Conservation (phyloP, 92 coral and sea anemone species). For the Parazoanthus atlanticus region DNA sequence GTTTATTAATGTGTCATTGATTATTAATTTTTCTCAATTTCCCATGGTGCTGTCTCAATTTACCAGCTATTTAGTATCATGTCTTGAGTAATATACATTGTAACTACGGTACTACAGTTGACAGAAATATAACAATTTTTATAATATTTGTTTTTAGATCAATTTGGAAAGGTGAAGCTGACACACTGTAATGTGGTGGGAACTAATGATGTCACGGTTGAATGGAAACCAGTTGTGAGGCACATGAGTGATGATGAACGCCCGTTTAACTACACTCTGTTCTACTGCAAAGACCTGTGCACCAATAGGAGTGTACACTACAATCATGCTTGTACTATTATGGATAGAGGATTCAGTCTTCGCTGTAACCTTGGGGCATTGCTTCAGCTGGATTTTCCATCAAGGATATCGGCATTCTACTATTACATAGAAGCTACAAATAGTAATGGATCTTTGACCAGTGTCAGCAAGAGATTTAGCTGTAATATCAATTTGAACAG, state of each 20-base stretch:
- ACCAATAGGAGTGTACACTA: background rate
- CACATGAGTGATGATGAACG: background rate
- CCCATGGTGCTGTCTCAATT: too few species aligned
- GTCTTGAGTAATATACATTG: too few species aligned
- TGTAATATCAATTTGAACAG: constrained; percentile 6
- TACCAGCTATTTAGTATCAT: background rate
- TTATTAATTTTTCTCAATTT: too few species aligned
- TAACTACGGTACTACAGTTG: background rate
- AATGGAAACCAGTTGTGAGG: constrained; percentile 28
- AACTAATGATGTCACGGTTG: constrained; percentile 28
- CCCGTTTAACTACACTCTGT: constrained; percentile 26
- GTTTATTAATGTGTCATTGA: too few species aligned
- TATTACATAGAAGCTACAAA: constrained; percentile 24
- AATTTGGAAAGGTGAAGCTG: constrained; percentile 1
- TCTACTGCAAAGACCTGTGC: constrained; percentile 16
- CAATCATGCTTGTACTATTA: constrained; percentile 10
- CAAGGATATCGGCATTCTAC: background rate
- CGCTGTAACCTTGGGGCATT: constrained; percentile 22
- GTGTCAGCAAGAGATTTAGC: constrained; percentile 5
- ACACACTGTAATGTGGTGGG: constrained; percentile 31
- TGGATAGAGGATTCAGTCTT: constrained; percentile 19
- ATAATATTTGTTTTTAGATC: background rate
- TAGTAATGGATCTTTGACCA: constrained; percentile 9
- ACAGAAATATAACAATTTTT: background rate
- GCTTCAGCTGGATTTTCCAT: constrained; percentile 26